Evolutionary conservation across 2,113 vertebrate genomes (phyloP), one percentile per base, ranked within the genome.

Genomic region (Cyprinodon variegatus): DNA sequence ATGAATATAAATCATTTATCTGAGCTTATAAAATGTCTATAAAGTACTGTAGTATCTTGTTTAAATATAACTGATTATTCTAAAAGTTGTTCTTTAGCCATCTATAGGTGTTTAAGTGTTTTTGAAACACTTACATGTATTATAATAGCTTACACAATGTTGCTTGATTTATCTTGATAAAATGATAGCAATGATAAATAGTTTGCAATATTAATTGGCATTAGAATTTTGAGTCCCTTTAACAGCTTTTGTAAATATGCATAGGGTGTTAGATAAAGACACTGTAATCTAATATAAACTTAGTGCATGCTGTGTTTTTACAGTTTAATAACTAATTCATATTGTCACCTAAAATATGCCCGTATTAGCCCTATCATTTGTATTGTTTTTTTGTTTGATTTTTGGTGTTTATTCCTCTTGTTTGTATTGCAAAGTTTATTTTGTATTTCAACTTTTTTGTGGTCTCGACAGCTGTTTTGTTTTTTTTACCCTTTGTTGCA

Each of bases 161-260:
- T 40, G 88, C 83, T 90, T 89, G 82, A 81, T 80, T 48, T 81
- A 50, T 88, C 85, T 69, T 90, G 82, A 76, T 95, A 97, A 97
- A 97, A 97, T 95, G 72, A 81, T 94, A 96, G 95, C 93, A 90
- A 88, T 94, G 91, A 95, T 99, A 99, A 99, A 96, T 98, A 98
- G 96, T 92, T 92, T 95, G 93, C 93, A 96, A 96, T 87, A 96
- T 95, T 92, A 92, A 95, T 98, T 99, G 97, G 96, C 96, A 89
- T 90, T 89, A 96, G 94, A 96, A 96, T 94, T 90, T 94, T 94
- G 95, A 98, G 98, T 99, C 98, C 98, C 98, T 99, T 99, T 99
- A 99, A 99, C 97, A 92, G 94, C 96, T 93, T 93, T 94, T 96
- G 96, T 93, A 94, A 94, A 93, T 93, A 96, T 96, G 93, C 94